Evolutionary conservation across 2,113 vertebrate genomes (phyloP), one percentile per base, ranked within the genome.

Genomic region (Hyla sarda): DNA sequence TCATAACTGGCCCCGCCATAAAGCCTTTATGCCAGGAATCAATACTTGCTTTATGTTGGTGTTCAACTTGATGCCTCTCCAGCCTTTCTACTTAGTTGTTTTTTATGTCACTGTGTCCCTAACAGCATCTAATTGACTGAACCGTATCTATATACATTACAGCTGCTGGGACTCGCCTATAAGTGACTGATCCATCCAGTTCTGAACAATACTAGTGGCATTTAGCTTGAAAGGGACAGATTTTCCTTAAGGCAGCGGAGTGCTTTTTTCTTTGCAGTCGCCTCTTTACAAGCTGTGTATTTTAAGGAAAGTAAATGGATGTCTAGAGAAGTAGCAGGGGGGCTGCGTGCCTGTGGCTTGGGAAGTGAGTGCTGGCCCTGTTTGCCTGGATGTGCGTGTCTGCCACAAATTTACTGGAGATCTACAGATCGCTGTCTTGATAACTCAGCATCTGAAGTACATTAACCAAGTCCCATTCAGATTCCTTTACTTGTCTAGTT

Each of bases 101-200:
- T 72, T 84, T 80, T 56, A 56, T 86, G 84, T 79, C 84, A 78
- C 25, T 25, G 3, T 78, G 83, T 80, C 76, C 50, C 48, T 71
- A 86, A 80, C 75, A 86, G 62, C 76, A 65, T 76, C 71, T 86
- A 79, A 86, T 86, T 71, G 50, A 79, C 84, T 80, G 50, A n/a
- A 30, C 47, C 13, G 47, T 58, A 28, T 80, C 75, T 77, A 80
- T 86, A 80, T 86, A 86, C 84, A 86, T 86, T 86, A 80, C 84
- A 56, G 34, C 60, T 45, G n/a, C 62, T 67, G 76, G 23, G 30
- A 56, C 54, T 77, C 37, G 23, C 23, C 83, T 58, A 60, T 28
- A 37, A 82, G 79, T 47, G 56, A 47, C 69, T 58, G 76, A 58
- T 56, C 52, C 32, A 17, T 71, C 65, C 28, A 28, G 30, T 19